phyloP scores from a whole-genome alignment of 92 coral and sea anemone species.

The Actinostola sp. region DNA sequence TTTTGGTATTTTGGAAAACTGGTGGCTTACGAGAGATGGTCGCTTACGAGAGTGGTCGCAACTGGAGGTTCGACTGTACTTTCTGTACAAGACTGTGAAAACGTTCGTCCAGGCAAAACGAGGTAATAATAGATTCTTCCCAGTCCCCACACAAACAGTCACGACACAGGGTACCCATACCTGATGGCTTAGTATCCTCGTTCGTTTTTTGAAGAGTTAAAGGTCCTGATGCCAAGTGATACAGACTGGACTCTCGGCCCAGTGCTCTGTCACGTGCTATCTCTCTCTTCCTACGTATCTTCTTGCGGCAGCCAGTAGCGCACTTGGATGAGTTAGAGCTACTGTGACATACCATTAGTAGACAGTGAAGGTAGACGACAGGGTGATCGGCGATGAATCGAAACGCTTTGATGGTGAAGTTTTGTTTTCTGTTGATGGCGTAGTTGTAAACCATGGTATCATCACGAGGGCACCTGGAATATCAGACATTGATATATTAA shows the following conservation, averaged over 20 bases:
- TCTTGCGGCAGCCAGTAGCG: slow-evolving; percentile 31
- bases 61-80: too few relatives aligned
- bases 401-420: slow-evolving; percentile 39
- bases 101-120: too few relatives aligned
- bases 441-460: slow-evolving; percentile 42
- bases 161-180: background rate
- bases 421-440: slow-evolving; percentile 27
- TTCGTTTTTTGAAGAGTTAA: background rate
- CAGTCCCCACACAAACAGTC: background rate
- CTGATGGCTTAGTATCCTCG: background rate
- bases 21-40: too few relatives aligned
- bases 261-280: background rate
- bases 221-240: slow-evolving; percentile 16
- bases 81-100: too few relatives aligned
- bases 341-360: slow-evolving; percentile 42
- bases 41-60: too few relatives aligned
- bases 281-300: slow-evolving; percentile 3
- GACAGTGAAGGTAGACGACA: slow-evolving; percentile 38
- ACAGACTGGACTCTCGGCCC: slow-evolving; percentile 25
- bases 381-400: slow-evolving; percentile 38
- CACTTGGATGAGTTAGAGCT: slow-evolving; percentile 31
- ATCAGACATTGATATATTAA: background rate
- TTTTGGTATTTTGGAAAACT: too few relatives aligned
- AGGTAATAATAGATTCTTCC: too few relatives aligned
- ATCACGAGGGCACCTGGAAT: slow-evolving; percentile 37